phyloP scores from a whole-genome alignment of 1,140 invertebrate genomes.

The Luehdorfia chinensis region DNA sequence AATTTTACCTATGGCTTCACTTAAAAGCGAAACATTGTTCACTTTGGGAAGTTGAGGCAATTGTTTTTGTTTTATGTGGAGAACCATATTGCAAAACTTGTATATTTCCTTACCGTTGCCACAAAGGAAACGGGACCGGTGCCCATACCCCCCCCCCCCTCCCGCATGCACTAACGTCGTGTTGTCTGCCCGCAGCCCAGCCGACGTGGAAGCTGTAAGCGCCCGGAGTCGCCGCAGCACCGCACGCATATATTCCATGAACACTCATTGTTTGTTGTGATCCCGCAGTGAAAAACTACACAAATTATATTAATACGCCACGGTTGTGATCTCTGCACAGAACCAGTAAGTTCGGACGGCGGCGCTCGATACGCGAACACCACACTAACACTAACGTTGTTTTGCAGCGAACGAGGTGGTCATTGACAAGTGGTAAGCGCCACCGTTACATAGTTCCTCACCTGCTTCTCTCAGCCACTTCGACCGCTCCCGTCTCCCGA shows the following conservation, averaged over 20 bases:
- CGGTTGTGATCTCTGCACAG: slow-evolving; percentile 69
- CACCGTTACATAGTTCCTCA: slow-evolving; percentile 70
- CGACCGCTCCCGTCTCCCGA: slow-evolving; percentile 64
- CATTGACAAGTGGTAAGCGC: slow-evolving; percentile 79
- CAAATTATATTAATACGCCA: slow-evolving; percentile 70
- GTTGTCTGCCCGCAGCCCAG: slow-evolving; percentile 72
- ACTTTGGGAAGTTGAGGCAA: slow-evolving; percentile 18
- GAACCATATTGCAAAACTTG: slow-evolving; percentile 55
- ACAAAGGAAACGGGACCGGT: slow-evolving; percentile 16
- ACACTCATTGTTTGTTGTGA: slow-evolving; percentile 76
- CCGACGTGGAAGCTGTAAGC: slow-evolving; percentile 68
- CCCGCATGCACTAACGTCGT: slow-evolving; percentile 70
- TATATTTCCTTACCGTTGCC: not conserved
- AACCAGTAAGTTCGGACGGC: slow-evolving; percentile 65
- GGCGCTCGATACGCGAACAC: slow-evolving; percentile 50
- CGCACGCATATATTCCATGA: slow-evolving; percentile 75
- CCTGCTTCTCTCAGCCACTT: slow-evolving; percentile 68
- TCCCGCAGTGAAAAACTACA: slow-evolving; percentile 73
- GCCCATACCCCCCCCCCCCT: slow-evolving; percentile 11
- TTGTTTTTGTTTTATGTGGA: slow-evolving; percentile 4
- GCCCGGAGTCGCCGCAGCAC: slow-evolving; percentile 60
- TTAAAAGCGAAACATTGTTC: slow-evolving; percentile 3
- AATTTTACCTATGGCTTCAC: not conserved
- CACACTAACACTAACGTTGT: slow-evolving; percentile 73
- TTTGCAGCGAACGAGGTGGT: slow-evolving; percentile 79